phyloP scores from a whole-genome alignment of 2,888 invertebrate species.

The Oxycera nigricornis region DNA sequence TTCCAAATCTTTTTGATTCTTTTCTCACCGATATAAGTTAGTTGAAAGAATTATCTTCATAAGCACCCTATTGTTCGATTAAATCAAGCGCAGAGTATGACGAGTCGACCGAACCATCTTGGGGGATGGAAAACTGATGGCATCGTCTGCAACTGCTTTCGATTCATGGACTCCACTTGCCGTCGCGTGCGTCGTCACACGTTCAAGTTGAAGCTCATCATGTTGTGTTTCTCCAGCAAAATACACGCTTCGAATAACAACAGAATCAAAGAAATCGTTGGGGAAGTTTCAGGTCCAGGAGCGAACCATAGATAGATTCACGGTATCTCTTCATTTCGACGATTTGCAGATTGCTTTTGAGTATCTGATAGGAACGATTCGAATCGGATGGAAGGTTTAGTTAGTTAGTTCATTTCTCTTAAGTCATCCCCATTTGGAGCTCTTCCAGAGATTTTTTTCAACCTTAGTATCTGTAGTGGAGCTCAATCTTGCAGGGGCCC shows the following conservation, averaged over 20 bases:
- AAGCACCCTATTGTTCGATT: constrained; percentile 1
- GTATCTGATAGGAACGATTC: not conserved
- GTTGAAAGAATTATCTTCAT: too few relatives aligned
- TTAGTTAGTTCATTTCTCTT: too few relatives aligned
- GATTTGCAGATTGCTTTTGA: not conserved
- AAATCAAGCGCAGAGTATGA: constrained; percentile 12
- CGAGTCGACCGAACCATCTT: not conserved
- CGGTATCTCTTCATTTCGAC: not conserved
- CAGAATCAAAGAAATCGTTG: not conserved
- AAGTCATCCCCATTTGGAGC: not conserved
- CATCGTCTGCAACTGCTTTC: too few relatives aligned
- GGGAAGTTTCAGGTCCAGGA: not conserved
- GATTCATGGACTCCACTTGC: not conserved
- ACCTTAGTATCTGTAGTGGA: constrained; percentile 3
- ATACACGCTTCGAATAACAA: not conserved
- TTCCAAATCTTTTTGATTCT: not conserved
- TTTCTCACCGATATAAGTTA: not conserved
- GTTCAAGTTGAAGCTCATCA: not conserved
- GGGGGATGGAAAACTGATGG: too few relatives aligned
- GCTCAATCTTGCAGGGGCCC: constrained; percentile 16
- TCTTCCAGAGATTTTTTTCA: constrained; percentile 5
- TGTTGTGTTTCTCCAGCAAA: not conserved
- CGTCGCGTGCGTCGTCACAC: not conserved
- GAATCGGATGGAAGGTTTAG: not conserved
- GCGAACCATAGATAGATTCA: not conserved